Conservation (phyloP, 2,797 vertebrate species). For the Allobates femoralis region DNA sequence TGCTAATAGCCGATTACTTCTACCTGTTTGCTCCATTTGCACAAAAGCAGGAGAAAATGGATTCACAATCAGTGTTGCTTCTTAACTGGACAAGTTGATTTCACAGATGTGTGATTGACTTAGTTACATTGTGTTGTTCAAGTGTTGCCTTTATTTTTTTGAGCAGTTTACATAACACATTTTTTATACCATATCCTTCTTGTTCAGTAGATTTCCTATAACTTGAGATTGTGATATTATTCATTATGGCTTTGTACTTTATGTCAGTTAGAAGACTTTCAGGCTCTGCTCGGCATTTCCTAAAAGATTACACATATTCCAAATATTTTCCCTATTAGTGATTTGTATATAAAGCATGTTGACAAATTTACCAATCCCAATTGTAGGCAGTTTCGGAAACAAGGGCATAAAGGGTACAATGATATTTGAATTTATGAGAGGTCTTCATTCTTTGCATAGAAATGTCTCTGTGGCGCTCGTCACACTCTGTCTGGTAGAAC, state of each 20-base stretch:
- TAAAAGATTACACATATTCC: neutral
- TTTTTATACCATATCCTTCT: neutral
- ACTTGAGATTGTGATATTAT: neutral
- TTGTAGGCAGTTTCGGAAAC: neutral
- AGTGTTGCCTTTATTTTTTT: no score
- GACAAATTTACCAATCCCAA: neutral
- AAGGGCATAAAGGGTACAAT: slow-evolving; percentile 5
- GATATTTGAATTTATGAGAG: slow-evolving; percentile 43
- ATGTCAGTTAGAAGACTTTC: neutral
- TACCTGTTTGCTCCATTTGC: no score
- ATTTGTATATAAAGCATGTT: neutral
- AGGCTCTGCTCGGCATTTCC: neutral
- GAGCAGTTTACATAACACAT: no score
- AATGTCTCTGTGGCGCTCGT: slow-evolving; percentile 12
- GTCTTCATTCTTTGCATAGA: neutral
- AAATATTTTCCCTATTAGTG: neutral
- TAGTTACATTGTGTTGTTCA: no score
- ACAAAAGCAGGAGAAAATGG: no score
- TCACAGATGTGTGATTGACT: no score
- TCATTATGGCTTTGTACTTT: neutral
- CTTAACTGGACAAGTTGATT: no score
- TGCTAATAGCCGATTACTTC: no score
- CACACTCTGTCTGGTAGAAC: slow-evolving; percentile 37
- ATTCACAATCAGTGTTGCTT: no score
- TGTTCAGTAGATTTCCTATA: neutral